Evolutionary conservation across 2,797 vertebrate species (phyloP).

Genomic region (Eospalax fontanierii): DNA sequence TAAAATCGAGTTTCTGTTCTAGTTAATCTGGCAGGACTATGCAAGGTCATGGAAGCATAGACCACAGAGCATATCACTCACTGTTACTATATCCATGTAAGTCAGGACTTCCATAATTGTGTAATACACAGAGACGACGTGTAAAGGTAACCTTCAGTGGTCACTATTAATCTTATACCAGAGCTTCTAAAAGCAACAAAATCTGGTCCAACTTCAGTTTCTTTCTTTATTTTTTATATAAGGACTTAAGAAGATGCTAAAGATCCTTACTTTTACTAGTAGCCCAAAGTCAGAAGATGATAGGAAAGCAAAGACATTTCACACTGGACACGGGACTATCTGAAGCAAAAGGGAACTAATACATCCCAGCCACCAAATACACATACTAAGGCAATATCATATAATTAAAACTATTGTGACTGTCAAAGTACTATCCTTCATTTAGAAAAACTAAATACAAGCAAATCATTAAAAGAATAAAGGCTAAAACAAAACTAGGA

Average conservation of each 20-base stretch:
- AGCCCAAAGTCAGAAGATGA: constrained; percentile 38
- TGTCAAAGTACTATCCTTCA: neutral
- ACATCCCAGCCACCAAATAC: constrained; percentile 8
- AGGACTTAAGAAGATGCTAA: constrained; percentile 50
- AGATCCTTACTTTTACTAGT: constrained; percentile 33
- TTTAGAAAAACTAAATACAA: constrained; percentile 51
- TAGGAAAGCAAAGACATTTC: constrained; percentile 66
- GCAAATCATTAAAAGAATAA: constrained; percentile 57
- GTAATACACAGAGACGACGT: constrained; percentile 7
- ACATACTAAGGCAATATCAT: neutral
- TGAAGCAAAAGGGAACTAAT: constrained; percentile 54
- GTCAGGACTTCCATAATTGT: constrained; percentile 34
- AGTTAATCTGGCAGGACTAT: constrained; percentile 49
- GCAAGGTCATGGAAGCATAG: constrained; percentile 1
- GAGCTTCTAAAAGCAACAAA: constrained; percentile 60
- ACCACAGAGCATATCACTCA: constrained; percentile 13
- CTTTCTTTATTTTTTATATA: constrained; percentile 33
- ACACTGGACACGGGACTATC: neutral
- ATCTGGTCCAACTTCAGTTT: constrained; percentile 53
- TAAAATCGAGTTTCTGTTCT: constrained; percentile 57
- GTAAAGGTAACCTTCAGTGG: constrained; percentile 60
- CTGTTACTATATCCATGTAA: neutral
- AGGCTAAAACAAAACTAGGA: constrained; percentile 44
- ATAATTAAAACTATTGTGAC: constrained; percentile 7
- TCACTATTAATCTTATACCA: constrained; percentile 16